Evolutionary conservation across 1,140 invertebrate species (phyloP).

Genomic region (Bicyclus anynana): DNA sequence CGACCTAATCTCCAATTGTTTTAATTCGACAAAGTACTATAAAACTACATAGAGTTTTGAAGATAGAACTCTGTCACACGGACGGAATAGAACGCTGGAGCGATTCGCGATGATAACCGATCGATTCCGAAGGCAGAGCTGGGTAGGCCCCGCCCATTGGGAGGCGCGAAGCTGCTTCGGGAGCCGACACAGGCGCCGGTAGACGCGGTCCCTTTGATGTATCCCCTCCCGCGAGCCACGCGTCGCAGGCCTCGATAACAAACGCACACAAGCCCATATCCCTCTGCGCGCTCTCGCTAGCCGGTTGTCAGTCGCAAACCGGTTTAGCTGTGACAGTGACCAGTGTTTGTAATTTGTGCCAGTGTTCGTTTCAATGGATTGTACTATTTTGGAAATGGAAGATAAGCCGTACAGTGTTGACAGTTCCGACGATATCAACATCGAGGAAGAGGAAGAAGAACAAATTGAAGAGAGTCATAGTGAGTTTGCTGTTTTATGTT

Average conservation of each 20-base stretch:
- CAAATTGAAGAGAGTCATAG: slow-evolving; percentile 63
- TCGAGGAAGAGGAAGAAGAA: slow-evolving; percentile 66
- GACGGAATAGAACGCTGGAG: slow-evolving; percentile 32
- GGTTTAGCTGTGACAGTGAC: slow-evolving; percentile 62
- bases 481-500: slow-evolving; percentile 34
- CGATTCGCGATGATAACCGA: slow-evolving; percentile 56
- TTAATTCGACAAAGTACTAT: slow-evolving; percentile 45
- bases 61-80: slow-evolving; percentile 38
- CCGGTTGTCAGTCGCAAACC: slow-evolving; percentile 67
- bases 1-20: slow-evolving; percentile 24
- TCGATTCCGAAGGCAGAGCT: slow-evolving; percentile 69
- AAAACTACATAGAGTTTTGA: too few species aligned
- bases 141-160: slow-evolving; percentile 63
- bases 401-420: slow-evolving; percentile 71
- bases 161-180: slow-evolving; percentile 78
- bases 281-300: slow-evolving; percentile 63
- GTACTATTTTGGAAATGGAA: slow-evolving; percentile 64
- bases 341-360: slow-evolving; percentile 46
- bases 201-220: slow-evolving; percentile 64
- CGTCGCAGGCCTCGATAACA: slow-evolving; percentile 51
- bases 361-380: slow-evolving; percentile 58
- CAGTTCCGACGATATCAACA: slow-evolving; percentile 69
- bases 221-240: slow-evolving; percentile 42
- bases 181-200: slow-evolving; percentile 61
- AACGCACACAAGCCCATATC: slow-evolving; percentile 66